Conservation (phyloP, 1,140 invertebrate genomes). For the Dufourea novaeangliae region DNA sequence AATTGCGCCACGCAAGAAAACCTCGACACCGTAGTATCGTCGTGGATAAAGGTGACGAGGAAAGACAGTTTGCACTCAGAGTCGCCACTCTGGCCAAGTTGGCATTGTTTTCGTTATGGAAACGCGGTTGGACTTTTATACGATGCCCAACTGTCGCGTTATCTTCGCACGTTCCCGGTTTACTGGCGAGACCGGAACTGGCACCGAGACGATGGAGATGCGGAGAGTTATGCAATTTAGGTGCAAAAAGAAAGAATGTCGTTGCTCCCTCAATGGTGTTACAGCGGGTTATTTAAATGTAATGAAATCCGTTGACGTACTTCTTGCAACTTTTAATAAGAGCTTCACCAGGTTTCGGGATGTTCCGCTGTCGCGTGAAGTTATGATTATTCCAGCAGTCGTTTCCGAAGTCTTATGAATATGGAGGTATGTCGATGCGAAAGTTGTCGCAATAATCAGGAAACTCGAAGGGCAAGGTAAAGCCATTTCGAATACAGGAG, state of each 20-base stretch:
- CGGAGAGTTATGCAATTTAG: neutral
- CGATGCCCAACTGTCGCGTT: neutral
- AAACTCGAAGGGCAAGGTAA: neutral
- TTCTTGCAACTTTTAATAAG: constrained; percentile 45
- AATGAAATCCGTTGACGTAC: constrained; percentile 17
- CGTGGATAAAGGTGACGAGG: neutral
- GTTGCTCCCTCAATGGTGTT: neutral
- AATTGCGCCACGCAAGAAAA: constrained; percentile 44
- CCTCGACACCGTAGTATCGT: constrained; percentile 9
- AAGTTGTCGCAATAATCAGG: constrained; percentile 24
- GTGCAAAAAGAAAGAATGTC: too few relatives aligned
- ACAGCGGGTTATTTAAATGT: constrained; percentile 2
- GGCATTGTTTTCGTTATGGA: neutral
- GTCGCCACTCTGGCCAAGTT: neutral
- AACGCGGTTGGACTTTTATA: neutral
- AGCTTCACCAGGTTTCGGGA: neutral
- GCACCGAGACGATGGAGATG: neutral
- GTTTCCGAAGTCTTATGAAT: constrained; percentile 30
- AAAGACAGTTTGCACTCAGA: neutral
- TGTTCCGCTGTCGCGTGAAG: neutral
- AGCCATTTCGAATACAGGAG: neutral
- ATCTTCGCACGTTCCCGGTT: neutral
- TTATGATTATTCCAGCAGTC: constrained; percentile 29
- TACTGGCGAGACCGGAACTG: neutral
- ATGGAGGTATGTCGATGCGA: constrained; percentile 4